These are phyloP conservation scores for Leptinotarsa tumamoca DNA, from an alignment of 2,888 invertebrate genomes.

Conservation along the genomic window DNA sequence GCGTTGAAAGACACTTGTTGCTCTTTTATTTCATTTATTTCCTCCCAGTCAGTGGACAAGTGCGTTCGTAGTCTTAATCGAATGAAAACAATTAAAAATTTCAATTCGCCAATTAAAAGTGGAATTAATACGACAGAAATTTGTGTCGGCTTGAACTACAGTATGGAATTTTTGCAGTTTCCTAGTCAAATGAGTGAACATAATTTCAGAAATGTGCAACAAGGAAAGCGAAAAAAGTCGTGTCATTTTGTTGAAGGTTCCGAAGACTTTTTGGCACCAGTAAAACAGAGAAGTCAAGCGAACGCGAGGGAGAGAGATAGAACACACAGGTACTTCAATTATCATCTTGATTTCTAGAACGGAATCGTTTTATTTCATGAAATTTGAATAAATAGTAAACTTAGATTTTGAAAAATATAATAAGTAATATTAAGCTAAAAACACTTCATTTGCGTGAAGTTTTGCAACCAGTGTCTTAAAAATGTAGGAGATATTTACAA, in stretches of 20 bases:
- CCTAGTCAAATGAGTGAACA: slow-evolving; percentile 32
- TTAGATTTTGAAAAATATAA: no score
- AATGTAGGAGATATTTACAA: no score
- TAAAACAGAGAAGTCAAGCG: slow-evolving; percentile 80
- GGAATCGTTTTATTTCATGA: slow-evolving; percentile 44
- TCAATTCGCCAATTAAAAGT: slow-evolving; percentile 14
- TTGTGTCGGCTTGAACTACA: slow-evolving; percentile 9
- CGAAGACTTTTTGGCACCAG: slow-evolving; percentile 51
- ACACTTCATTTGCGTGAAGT: no score
- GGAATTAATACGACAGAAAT: slow-evolving; percentile 19
- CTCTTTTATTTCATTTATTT: slow-evolving; percentile 36
- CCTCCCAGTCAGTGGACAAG: slow-evolving; percentile 16
- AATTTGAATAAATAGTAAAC: background rate
- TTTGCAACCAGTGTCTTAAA: no score
- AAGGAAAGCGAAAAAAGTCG: slow-evolving; percentile 50
- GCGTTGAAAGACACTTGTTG: slow-evolving; percentile 46
- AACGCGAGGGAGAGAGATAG: slow-evolving; percentile 86
- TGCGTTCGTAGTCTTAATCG: slow-evolving; percentile 24
- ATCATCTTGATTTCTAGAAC: background rate
- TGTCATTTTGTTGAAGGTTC: slow-evolving; percentile 30
- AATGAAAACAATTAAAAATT: slow-evolving; percentile 31
- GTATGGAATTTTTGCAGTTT: slow-evolving; percentile 46
- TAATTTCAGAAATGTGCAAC: slow-evolving; percentile 31
- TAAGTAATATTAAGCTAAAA: no score
- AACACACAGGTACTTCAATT: slow-evolving; percentile 78